Evolutionary conservation across 2,888 invertebrate species (phyloP), one percentile per base, ranked within the genome.

Genomic region (Danaus chrysippus): DNA sequence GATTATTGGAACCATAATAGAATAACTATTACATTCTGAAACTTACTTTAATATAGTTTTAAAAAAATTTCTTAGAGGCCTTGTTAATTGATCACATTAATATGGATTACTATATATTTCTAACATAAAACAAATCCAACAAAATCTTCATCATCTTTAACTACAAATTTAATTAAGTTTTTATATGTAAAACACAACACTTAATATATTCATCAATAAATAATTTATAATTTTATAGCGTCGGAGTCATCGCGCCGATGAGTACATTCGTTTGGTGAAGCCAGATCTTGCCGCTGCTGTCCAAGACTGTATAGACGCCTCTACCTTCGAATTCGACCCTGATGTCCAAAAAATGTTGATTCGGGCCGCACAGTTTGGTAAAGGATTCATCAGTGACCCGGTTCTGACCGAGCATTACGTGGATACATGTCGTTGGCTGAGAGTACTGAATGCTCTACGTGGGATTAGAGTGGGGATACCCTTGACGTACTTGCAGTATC

Each of bases 291-390:
- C 94, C n/a, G 83, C 89, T 55, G 98, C 98, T 0, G 97, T 99
- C 0, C 93, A 94, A 67, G 96, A 98, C 78, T 99, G 99, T 78
- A 95, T 99, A 60, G 95, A 97, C 76, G 98, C 98, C 0, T 98
- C 98, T 0, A 95, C 97, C 3, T 96, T 96, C 81, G 98, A 99
- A 82, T 97, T 96, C 84, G 94, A 95, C 76, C 92, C 96, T 0
- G 93, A 94, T 54, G 95, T 96, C 0, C 98, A 99, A 85, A 98
- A 98, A 84, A 94, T 95, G 90, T 90, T 99, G 12, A 94, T 99
- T 64, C 92, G 95, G 76, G 97, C 98, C 10, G 98, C 98, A 0
- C 96, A 98, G 78, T 98, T 98, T 89, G 99, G 99, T 9, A 98
- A 98, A 87, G 96, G 97, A 58, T 99, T 98, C 79, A 92, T 97